A percentile compares a stretch with the other conserved stretches of the same genome.
These are phyloP conservation scores for Acronicta psi DNA, from an alignment of 2,888 invertebrate species.

Conservation along the genomic window DNA sequence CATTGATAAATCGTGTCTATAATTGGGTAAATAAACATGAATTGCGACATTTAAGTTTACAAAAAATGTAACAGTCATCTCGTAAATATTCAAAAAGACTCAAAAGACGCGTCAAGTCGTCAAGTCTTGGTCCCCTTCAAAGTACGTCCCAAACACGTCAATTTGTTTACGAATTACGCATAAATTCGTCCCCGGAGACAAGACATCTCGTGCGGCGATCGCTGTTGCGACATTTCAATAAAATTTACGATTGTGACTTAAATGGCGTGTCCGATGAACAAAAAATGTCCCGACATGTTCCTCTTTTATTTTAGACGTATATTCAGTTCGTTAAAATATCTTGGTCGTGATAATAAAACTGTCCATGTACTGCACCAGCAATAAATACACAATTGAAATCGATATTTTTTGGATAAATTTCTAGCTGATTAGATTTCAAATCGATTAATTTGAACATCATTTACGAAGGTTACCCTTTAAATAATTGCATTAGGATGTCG, in stretches of 20 bases:
- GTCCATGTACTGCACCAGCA: constrained; percentile 75
- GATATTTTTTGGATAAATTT: constrained; percentile 68
- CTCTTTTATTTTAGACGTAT: constrained; percentile 85
- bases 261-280: constrained; percentile 86
- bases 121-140: constrained; percentile 79
- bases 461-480: constrained; percentile 8
- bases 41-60: constrained; percentile 64
- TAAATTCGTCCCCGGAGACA: constrained; percentile 88
- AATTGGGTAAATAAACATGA: constrained; percentile 46
- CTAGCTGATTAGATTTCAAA: constrained; percentile 61
- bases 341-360: constrained; percentile 82
- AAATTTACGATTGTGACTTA: constrained; percentile 89
- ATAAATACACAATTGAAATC: constrained; percentile 78
- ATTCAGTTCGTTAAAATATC: constrained; percentile 87
- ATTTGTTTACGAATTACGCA: constrained; percentile 89
- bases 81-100: constrained; percentile 72
- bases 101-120: constrained; percentile 84
- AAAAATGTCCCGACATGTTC: constrained; percentile 82
- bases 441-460: constrained; percentile 56
- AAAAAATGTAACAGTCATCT: constrained; percentile 65
- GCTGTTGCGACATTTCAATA: constrained; percentile 88
- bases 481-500: too few species aligned
- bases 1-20: constrained; percentile 41
- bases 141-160: constrained; percentile 83
- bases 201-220: constrained; percentile 87